Percentiles rank a stretch among this genome's conserved stretches.
Conservation (phyloP, 2,113 vertebrate species). For the Hucho hucho region DNA sequence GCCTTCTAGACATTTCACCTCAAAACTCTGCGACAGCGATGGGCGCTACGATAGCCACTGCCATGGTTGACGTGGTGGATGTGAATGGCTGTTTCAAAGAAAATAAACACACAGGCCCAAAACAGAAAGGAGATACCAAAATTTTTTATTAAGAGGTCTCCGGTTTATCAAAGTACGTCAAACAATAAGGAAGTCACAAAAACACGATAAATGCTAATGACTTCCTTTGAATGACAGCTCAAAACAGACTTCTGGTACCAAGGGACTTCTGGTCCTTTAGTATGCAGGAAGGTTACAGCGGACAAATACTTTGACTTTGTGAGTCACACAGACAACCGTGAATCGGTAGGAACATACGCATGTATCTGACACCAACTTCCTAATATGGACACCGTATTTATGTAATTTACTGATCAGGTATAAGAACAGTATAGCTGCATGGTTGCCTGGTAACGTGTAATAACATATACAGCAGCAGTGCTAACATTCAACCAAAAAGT, state of each 20-base stretch:
- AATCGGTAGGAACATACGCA: too few species aligned
- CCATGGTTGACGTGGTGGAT: neutral
- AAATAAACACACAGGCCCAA: neutral
- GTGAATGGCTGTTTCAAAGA: neutral
- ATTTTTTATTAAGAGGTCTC: too few species aligned
- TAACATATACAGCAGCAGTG: neutral
- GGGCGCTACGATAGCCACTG: neutral
- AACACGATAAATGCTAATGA: neutral
- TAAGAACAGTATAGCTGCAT: too few species aligned
- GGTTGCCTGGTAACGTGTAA: too few species aligned
- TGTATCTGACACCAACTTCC: too few species aligned
- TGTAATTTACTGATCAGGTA: too few species aligned
- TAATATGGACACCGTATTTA: too few species aligned
- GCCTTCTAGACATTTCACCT: neutral
- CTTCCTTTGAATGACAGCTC: neutral
- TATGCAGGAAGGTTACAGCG: neutral
- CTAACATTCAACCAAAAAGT: neutral
- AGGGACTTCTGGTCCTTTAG: neutral
- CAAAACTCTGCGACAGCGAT: neutral
- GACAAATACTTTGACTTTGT: too few species aligned
- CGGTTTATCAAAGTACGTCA: neutral
- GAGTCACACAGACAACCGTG: too few species aligned
- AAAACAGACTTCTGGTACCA: constrained; percentile 1
- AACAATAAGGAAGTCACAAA: neutral
- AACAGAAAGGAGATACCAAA: too few species aligned